Conservation (phyloP, 2,888 invertebrate genomes). For the Leptinotarsa tumamoca region DNA sequence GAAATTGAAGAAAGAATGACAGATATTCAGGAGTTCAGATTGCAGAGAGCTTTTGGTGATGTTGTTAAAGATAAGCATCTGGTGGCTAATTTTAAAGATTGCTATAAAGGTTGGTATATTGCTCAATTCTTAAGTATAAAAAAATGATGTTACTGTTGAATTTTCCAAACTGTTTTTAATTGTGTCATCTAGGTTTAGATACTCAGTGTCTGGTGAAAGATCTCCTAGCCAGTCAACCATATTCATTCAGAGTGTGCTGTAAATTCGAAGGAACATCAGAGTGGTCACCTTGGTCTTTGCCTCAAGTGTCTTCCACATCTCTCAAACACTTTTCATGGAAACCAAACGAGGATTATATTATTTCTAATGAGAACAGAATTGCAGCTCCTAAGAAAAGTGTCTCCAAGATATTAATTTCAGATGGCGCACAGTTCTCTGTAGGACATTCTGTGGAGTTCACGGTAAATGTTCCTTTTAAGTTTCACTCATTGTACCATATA, state of each 20-base stretch:
- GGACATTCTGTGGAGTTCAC: conserved; percentile 70
- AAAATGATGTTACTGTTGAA: not conserved
- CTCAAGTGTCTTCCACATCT: conserved; percentile 66
- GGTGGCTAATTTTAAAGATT: conserved; percentile 62
- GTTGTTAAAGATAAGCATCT: conserved; percentile 57
- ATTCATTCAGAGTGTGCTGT: conserved; percentile 71
- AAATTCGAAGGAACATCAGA: conserved; percentile 64
- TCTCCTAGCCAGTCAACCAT: conserved; percentile 65
- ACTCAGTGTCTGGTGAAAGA: conserved; percentile 67
- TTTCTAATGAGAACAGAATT: conserved; percentile 68
- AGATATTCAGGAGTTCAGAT: conserved; percentile 66
- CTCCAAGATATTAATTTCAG: conserved; percentile 66
- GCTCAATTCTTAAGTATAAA: not conserved
- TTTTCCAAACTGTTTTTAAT: not conserved
- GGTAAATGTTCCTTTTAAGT: conserved; percentile 55
- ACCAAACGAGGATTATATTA: conserved; percentile 62
- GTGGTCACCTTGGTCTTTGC: conserved; percentile 71
- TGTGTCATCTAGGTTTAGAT: conserved; percentile 62
- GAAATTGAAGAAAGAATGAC: conserved; percentile 63
- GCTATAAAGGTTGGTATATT: conserved; percentile 62
- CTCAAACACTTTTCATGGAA: conserved; percentile 69
- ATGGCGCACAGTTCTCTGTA: conserved; percentile 66
- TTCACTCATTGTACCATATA: no score
- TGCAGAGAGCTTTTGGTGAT: conserved; percentile 66
- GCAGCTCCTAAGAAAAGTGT: conserved; percentile 63